A percentile compares a stretch with the other conserved stretches of the same genome.
Conservation (phyloP, 2,888 invertebrate species). For the Tineola bisselliella region DNA sequence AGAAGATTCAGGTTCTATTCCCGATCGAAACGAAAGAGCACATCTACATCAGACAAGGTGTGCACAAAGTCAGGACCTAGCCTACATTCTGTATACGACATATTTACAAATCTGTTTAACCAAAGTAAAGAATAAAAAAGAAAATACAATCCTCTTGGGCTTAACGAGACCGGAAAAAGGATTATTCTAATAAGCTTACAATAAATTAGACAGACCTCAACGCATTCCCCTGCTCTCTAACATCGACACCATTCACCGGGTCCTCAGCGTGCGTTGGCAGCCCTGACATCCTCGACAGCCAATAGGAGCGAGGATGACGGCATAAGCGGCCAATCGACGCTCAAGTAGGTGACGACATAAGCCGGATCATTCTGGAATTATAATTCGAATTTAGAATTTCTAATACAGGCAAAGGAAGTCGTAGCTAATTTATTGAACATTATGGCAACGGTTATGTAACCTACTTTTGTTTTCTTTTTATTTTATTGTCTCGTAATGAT, state of each 20-base stretch:
- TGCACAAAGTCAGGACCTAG: no score
- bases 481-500: no score
- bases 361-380: slow-evolving; percentile 17
- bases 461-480: no score
- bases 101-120: no score
- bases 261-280: slow-evolving; percentile 52
- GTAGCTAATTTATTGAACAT: background rate
- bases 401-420: slow-evolving; percentile 2
- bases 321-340: slow-evolving; percentile 35
- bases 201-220: slow-evolving; percentile 37
- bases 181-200: no score
- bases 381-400: background rate
- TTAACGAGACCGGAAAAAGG: no score
- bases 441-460: background rate
- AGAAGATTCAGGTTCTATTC: no score
- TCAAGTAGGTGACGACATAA: slow-evolving; percentile 32
- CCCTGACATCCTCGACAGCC: slow-evolving; percentile 56
- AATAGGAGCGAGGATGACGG: slow-evolving; percentile 28
- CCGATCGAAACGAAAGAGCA: no score
- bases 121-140: no score
- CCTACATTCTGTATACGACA: no score
- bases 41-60: no score
- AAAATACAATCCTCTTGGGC: no score
- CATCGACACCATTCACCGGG: slow-evolving; percentile 56
- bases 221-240: slow-evolving; percentile 58